A percentile compares a stretch with the other conserved stretches of the same genome.
Evolutionary conservation across 2,113 vertebrate species (phyloP).

Genomic region (Morone chrysops): DNA sequence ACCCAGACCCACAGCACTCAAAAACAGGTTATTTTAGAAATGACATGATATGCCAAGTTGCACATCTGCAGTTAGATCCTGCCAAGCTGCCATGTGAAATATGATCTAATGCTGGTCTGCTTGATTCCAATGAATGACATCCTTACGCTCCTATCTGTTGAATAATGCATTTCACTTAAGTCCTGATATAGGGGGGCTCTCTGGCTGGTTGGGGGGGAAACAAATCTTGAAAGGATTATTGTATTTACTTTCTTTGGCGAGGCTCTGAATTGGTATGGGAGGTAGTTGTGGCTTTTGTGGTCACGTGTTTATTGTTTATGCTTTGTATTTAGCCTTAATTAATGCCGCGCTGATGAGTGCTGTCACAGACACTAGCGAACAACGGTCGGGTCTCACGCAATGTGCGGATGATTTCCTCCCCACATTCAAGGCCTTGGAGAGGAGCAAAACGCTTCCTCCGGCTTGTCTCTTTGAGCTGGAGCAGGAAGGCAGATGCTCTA

Average conservation of each 20-base stretch:
- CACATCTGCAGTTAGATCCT: conserved; percentile 85
- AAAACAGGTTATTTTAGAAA: conserved; percentile 82
- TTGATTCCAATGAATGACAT: conserved; percentile 80
- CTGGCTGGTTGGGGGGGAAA: conserved; percentile 59
- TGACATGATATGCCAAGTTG: conserved; percentile 84
- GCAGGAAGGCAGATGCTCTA: conserved; percentile 77
- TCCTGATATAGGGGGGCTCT: conserved; percentile 35
- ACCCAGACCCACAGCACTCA: conserved; percentile 68
- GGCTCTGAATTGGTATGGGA: conserved; percentile 68
- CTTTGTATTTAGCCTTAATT: conserved; percentile 85
- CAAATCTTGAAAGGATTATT: conserved; percentile 86
- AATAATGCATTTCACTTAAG: conserved; percentile 69
- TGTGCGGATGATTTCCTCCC: conserved; percentile 69
- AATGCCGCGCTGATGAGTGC: conserved; percentile 81
- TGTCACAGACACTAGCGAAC: conserved; percentile 76
- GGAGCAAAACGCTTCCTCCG: conserved; percentile 64
- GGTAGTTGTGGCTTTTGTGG: conserved; percentile 80
- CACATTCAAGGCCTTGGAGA: conserved; percentile 67
- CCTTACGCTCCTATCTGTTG: conserved; percentile 76
- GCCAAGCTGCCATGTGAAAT: conserved; percentile 81
- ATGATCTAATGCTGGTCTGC: conserved; percentile 64
- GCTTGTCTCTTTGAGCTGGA: conserved; percentile 58
- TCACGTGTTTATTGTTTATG: conserved; percentile 84
- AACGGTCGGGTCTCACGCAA: conserved; percentile 82
- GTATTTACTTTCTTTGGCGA: conserved; percentile 80